Conservation (phyloP, 2,888 invertebrate species). For the Morpho achilles region DNA sequence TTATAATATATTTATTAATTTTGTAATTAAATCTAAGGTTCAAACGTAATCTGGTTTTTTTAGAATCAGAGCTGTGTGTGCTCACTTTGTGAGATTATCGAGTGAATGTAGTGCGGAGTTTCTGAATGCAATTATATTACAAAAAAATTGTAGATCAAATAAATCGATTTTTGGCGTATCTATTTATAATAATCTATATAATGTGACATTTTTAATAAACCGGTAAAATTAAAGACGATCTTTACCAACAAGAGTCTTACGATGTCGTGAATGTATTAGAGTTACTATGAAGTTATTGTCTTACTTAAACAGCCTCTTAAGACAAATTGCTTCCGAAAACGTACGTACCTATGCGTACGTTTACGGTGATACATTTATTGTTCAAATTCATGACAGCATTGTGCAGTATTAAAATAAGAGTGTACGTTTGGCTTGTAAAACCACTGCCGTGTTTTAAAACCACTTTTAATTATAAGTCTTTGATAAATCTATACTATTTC, state of each 20-base stretch:
- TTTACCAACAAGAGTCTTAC: too few species aligned
- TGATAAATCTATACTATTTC: slow-evolving; percentile 77
- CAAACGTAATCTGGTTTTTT: slow-evolving; percentile 57
- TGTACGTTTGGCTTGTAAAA: slow-evolving; percentile 64
- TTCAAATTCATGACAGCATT: too few species aligned
- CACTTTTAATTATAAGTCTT: slow-evolving; percentile 64
- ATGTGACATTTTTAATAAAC: too few species aligned
- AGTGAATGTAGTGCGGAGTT: slow-evolving; percentile 59
- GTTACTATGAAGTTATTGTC: too few species aligned
- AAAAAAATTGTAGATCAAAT: too few species aligned
- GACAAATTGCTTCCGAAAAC: background rate
- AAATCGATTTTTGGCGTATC: too few species aligned
- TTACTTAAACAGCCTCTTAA: too few species aligned
- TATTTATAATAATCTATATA: too few species aligned
- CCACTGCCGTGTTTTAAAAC: slow-evolving; percentile 71
- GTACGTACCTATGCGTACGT: background rate
- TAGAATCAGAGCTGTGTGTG: slow-evolving; percentile 57
- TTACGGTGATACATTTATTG: too few species aligned
- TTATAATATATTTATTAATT: slow-evolving; percentile 68
- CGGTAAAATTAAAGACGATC: too few species aligned
- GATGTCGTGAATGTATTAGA: too few species aligned
- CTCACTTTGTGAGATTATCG: slow-evolving; percentile 59
- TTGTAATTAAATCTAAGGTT: slow-evolving; percentile 64
- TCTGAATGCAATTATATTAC: slow-evolving; percentile 55
- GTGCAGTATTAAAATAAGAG: slow-evolving; percentile 19